These are phyloP conservation scores for Crotalus adamanteus DNA, from an alignment of 2,797 vertebrate species.

Conservation along the genomic window DNA sequence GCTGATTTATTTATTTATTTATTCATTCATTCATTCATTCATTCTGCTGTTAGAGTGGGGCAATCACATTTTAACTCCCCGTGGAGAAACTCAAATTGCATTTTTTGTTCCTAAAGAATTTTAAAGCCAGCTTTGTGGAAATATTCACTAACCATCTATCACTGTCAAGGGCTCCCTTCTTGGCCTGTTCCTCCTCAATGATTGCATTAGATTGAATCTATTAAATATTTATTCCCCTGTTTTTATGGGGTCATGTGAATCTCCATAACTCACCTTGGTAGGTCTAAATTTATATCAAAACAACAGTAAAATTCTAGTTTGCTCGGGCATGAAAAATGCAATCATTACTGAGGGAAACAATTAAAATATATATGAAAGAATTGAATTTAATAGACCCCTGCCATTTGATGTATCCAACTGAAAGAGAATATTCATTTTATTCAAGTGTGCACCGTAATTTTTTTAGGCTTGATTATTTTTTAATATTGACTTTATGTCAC, in stretches of 20 bases:
- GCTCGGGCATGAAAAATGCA: background rate
- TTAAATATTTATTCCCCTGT: constrained; percentile 76
- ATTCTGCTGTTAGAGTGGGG: background rate
- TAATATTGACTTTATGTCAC: background rate
- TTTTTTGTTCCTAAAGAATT: constrained; percentile 22
- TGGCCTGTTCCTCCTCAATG: constrained; percentile 69
- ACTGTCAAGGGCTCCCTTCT: constrained; percentile 68
- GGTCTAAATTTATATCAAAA: constrained; percentile 19
- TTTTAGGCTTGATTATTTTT: background rate
- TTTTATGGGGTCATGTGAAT: constrained; percentile 69
- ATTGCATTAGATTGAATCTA: constrained; percentile 69
- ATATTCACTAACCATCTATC: constrained; percentile 53
- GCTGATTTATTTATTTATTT: background rate
- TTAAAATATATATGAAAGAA: background rate
- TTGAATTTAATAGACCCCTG: background rate
- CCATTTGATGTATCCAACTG: background rate
- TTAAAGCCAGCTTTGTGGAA: background rate
- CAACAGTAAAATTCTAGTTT: constrained; percentile 26
- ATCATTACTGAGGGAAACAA: background rate
- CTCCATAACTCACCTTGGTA: constrained; percentile 71
- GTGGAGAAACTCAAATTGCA: background rate
- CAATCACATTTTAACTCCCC: background rate
- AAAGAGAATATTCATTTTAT: background rate
- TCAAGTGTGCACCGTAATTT: background rate
- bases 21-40: background rate